A percentile compares a stretch with the other conserved stretches of the same genome.
Evolutionary conservation across 1,140 invertebrate genomes (phyloP).

Genomic region (Venturia canescens): DNA sequence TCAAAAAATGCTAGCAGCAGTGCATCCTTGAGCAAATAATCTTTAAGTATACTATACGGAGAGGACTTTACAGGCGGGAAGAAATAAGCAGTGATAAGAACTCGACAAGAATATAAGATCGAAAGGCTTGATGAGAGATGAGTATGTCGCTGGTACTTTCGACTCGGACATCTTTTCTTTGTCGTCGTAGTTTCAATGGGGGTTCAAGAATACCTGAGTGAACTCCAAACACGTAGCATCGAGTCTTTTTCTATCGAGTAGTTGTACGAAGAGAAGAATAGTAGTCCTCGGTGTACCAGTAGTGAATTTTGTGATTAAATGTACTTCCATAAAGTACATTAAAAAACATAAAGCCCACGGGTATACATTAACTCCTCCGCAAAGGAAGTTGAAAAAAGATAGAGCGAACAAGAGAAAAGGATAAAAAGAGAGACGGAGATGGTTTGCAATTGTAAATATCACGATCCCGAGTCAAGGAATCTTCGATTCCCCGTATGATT

Average conservation of each 20-base stretch:
- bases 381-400: not conserved
- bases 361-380: not conserved
- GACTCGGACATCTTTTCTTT: not conserved
- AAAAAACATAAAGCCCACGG: not conserved
- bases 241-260: not conserved
- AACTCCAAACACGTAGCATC: not conserved
- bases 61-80: not conserved
- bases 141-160: not conserved
- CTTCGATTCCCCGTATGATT: slow-evolving; percentile 32
- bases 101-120: no score
- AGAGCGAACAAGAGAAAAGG: no score
- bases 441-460: slow-evolving; percentile 1
- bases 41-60: not conserved
- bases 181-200: not conserved
- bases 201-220: not conserved
- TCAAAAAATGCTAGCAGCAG: not conserved
- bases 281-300: not conserved
- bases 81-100: not conserved
- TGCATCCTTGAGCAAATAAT: not conserved
- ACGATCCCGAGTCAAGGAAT: not conserved
- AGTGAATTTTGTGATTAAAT: not conserved
- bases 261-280: not conserved
- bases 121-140: not conserved
- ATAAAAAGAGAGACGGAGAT: not conserved
- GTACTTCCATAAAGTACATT: not conserved